Evolutionary conservation across 2,888 invertebrate species (phyloP).

Genomic region (Hartigia nigra): DNA sequence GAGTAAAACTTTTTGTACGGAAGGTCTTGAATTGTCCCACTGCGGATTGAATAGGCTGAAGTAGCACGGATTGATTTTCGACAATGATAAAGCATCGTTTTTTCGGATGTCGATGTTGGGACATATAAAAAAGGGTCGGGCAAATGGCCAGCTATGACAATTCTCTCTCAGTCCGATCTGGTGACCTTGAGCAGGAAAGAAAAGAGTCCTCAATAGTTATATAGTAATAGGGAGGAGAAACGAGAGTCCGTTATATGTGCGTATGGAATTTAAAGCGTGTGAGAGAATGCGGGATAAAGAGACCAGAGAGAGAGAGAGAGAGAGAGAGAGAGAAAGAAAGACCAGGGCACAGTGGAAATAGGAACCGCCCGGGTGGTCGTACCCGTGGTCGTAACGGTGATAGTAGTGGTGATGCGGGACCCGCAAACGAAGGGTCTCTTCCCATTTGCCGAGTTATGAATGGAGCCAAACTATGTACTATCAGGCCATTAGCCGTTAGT

Average conservation of each 20-base stretch:
- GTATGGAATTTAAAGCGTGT: not conserved
- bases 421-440: slow-evolving; percentile 3
- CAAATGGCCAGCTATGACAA: slow-evolving; percentile 2
- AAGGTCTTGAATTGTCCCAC: not conserved
- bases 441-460: slow-evolving; percentile 23
- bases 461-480: slow-evolving; percentile 23
- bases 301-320: not conserved
- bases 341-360: not conserved
- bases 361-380: not conserved
- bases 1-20: not conserved
- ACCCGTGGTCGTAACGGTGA: slow-evolving; percentile 1
- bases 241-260: not conserved
- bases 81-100: not conserved
- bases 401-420: not conserved
- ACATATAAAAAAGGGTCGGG: slow-evolving; percentile 19
- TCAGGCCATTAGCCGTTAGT: slow-evolving; percentile 23
- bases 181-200: not conserved
- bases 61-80: not conserved
- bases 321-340: slow-evolving; percentile 10
- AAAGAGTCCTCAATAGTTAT: not conserved
- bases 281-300: slow-evolving; percentile 1
- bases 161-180: not conserved
- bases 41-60: not conserved
- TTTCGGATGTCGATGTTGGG: not conserved
- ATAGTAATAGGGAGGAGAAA: not conserved